Percentiles rank a stretch among this genome's conserved stretches.
Conservation (phyloP, 2,797 vertebrate genomes). For the Neostethus bicornis region DNA sequence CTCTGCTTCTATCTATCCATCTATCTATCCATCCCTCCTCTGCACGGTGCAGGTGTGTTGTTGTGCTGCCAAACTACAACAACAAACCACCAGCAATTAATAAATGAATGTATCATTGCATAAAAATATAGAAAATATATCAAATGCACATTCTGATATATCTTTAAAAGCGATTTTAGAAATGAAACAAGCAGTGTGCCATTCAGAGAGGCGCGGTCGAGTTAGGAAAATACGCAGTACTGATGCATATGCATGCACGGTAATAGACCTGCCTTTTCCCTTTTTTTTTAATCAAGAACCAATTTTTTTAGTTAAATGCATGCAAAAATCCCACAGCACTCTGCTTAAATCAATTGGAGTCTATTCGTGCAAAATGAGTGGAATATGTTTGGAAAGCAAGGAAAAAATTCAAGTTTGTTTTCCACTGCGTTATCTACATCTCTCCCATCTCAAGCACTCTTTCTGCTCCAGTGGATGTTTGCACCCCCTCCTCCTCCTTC, state of each 20-base stretch:
- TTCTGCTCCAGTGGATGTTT: constrained; percentile 78
- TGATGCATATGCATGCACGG: constrained; percentile 81
- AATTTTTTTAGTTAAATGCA: constrained; percentile 30
- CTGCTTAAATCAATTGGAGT: constrained; percentile 1
- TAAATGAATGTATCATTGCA: constrained; percentile 29
- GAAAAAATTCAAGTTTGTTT: constrained; percentile 78
- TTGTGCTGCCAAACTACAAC: constrained; percentile 62
- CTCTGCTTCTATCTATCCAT: constrained; percentile 11
- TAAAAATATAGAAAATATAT: background rate
- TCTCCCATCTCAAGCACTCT: constrained; percentile 78
- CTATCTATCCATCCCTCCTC: constrained; percentile 33
- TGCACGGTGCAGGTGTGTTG: constrained; percentile 73
- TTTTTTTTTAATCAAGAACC: constrained; percentile 41
- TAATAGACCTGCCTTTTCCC: constrained; percentile 63
- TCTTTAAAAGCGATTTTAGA: constrained; percentile 5
- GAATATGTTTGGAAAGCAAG: constrained; percentile 48
- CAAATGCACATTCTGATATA: background rate
- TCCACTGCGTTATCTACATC: constrained; percentile 78
- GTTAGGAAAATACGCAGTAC: constrained; percentile 82
- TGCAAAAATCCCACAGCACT: constrained; percentile 27
- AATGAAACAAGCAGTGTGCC: constrained; percentile 36
- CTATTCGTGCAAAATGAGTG: constrained; percentile 39
- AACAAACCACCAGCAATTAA: constrained; percentile 45
- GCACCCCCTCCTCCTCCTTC: constrained; percentile 54
- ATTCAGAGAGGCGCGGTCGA: constrained; percentile 74